A percentile compares a stretch with the other conserved stretches of the same genome.
These are phyloP conservation scores for Lordiphosa stackelbergi DNA, from an alignment of 1,140 invertebrate species.

Conservation along the genomic window DNA sequence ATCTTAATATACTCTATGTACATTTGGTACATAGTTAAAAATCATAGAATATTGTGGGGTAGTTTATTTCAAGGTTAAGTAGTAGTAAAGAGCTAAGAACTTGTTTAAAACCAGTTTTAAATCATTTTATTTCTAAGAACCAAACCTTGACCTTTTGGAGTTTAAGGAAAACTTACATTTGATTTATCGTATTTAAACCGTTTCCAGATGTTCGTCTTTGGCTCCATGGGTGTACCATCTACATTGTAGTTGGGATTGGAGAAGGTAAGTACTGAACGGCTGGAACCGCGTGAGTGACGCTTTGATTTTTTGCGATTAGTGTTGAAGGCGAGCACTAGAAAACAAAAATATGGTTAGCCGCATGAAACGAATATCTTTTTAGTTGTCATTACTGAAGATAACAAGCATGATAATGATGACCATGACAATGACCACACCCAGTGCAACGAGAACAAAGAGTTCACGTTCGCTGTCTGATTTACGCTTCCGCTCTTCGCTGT, in stretches of 20 bases:
- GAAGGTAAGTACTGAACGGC: slow-evolving; percentile 84
- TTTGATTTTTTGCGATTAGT: slow-evolving; percentile 79
- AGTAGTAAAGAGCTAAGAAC: too few relatives aligned
- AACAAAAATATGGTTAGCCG: neutral
- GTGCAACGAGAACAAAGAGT: slow-evolving; percentile 60
- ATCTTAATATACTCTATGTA: too few relatives aligned
- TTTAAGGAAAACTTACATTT: slow-evolving; percentile 78
- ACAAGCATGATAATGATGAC: slow-evolving; percentile 68
- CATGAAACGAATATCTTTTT: neutral
- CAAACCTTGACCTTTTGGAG: too few relatives aligned
- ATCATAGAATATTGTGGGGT: too few relatives aligned
- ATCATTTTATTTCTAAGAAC: too few relatives aligned
- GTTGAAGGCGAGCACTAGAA: slow-evolving; percentile 79
- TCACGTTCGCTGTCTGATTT: slow-evolving; percentile 52
- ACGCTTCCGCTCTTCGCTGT: slow-evolving; percentile 30
- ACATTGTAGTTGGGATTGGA: slow-evolving; percentile 86
- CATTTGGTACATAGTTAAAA: too few relatives aligned
- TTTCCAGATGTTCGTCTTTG: slow-evolving; percentile 83
- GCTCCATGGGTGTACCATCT: slow-evolving; percentile 78
- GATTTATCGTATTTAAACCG: slow-evolving; percentile 85
- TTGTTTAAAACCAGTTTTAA: too few relatives aligned
- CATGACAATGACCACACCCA: slow-evolving; percentile 65
- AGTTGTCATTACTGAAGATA: slow-evolving; percentile 63
- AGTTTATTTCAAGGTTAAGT: too few relatives aligned
- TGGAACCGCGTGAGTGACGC: slow-evolving; percentile 80